Evolutionary conservation across 2,113 vertebrate species (phyloP), one percentile per base, ranked within the genome.

Genomic region (Macquaria australasica): DNA sequence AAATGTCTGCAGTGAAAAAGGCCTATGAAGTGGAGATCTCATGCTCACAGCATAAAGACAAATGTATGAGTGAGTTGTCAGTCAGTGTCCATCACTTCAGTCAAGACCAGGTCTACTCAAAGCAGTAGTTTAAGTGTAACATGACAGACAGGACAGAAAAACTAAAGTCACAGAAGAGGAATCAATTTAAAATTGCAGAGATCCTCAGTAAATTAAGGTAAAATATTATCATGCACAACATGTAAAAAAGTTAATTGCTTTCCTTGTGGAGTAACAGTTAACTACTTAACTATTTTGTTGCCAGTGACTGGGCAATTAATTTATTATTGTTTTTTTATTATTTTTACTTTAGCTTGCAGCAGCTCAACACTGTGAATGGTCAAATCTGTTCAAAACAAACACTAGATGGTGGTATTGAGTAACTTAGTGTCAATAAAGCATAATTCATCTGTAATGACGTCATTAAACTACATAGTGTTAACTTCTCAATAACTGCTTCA

Each of bases 351-450:
- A 31, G 28, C 37, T 37, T 37, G 37, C n/a, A 59, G 64, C 0
- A 16, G 5, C 2, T 0, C 8, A 50, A 45, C 18, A 37, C 21
- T 43, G 11, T 58, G 12, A 2, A 48, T 12, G 5, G 3, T 14
- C 2, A 23, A 7, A 48, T 60, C 16, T 0, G 5, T 14, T 6
- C 6, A 5, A 25, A 79, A 67, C 31, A 28, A 31, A 41, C 62
- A 67, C 51, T 68, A 68, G 72, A 28, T 68, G 80, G 59, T 11
- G 48, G 6, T 39, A 34, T 56, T 12, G 37, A 73, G 37, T 37
- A 4, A 58, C 3, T n/a, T 48, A 14, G 28, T 14, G 16, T 55
- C 18, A 60, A 1, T 8, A 25, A 39, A 41, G 8, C 8, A 3
- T 10, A 43, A 43, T 25, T 58, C 4, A 28, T 59, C 23, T 58